Base-by-base conservation (phyloP, 2,888 invertebrate genomes). In the Lithophane leautieri region DNA sequence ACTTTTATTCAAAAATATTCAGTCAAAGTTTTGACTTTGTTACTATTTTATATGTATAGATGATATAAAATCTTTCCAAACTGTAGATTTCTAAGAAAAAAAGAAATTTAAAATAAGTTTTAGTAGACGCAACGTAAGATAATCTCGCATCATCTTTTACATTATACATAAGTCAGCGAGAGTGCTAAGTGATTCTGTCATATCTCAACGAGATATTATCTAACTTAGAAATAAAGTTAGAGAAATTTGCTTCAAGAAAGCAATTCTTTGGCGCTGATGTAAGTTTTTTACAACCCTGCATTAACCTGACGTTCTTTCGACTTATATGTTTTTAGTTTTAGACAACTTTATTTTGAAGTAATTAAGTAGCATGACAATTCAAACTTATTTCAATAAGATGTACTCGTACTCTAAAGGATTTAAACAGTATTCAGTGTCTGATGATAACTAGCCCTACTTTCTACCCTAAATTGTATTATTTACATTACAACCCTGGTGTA, bases 111-210 rank as follows among this genome's bases (percentile, higher is more conserved):
- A 28, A 28, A 40, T 70, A 40, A 14, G 58, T 70, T 76, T 70
- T 60, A 16, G 16, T 28, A 61, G 40, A 54, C 22, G 16, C 14
- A 40, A 54, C 28, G 9, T 34, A n/a, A 25, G 28, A 50, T 62
- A 42, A 73, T 80, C 47, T 56, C 22, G 7, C 0, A 50, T 68
- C 40, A 56, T 47, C 40, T 70, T 58, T 60, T 42, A 54, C 47
- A 62, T 58, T 19, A 42, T n/a, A 34, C 34, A 4, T 34, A 42
- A 12, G 34, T 54, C n/a, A 72, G 44, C 7, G 22, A 28, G 25
- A 62, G 25, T 40, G 47, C 73, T 72, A 47, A 77, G 73, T 73
- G 73, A 80, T 80, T 62, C 54, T 77, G 61, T 62, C 40, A 42
- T 47, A 81, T 75, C 28, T 60, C 25, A 44, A 65, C 52, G n/a